phyloP scores from a whole-genome alignment of 2,113 vertebrate species.

The Lepus americanus region DNA sequence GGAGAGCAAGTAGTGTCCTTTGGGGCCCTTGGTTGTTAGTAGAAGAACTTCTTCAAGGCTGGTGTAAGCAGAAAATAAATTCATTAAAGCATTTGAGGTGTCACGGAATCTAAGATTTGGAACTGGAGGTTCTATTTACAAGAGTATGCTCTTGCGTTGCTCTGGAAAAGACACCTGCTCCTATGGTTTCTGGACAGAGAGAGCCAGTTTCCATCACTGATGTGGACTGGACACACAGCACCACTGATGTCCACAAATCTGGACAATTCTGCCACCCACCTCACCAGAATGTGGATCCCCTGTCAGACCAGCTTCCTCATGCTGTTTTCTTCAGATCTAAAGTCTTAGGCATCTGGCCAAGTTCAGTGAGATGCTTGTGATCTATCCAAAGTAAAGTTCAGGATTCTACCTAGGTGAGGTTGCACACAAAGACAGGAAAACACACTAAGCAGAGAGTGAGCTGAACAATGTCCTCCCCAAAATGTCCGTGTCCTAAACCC shows the following conservation, averaged over 20 bases:
- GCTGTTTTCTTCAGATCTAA: neutral
- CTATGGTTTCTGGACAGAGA: neutral
- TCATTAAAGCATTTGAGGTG: neutral
- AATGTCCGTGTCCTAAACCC: neutral
- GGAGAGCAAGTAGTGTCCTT: neutral
- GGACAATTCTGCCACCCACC: neutral
- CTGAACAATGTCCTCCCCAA: neutral
- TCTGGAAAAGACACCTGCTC: neutral
- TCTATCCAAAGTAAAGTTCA: slow-evolving; percentile 10
- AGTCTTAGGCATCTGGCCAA: neutral
- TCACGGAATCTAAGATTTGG: neutral
- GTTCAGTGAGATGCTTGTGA: neutral
- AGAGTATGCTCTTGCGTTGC: neutral
- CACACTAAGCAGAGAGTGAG: neutral
- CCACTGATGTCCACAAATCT: neutral
- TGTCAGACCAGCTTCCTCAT: neutral
- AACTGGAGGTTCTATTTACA: neutral
- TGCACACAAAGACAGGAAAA: neutral
- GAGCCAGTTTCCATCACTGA: neutral
- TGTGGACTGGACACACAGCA: neutral
- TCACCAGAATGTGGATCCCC: neutral
- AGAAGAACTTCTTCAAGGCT: neutral
- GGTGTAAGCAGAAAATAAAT: neutral
- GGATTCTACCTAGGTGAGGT: neutral
- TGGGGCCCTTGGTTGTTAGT: neutral